These are phyloP conservation scores for Suillia variegata DNA, from an alignment of 2,888 invertebrate genomes.

Conservation along the genomic window DNA sequence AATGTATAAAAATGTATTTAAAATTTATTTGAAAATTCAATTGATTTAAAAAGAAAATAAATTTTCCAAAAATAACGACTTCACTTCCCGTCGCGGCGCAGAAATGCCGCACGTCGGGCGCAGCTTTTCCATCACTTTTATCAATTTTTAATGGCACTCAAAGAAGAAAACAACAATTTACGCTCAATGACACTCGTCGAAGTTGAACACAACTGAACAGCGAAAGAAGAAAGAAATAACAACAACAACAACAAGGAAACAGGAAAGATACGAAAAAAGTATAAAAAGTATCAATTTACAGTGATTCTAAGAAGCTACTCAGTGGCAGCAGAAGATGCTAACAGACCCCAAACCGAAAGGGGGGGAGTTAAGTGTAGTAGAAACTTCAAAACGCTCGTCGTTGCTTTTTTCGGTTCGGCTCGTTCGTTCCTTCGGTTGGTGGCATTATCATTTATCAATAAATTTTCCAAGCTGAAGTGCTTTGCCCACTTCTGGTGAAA, in stretches of 20 bases:
- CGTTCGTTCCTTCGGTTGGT: slow-evolving; percentile 9
- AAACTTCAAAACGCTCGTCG: too few relatives aligned
- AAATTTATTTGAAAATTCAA: too few relatives aligned
- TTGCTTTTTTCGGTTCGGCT: not conserved
- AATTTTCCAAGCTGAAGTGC: slow-evolving; percentile 32
- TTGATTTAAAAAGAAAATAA: too few relatives aligned
- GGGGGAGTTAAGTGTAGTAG: too few relatives aligned
- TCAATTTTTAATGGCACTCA: slow-evolving; percentile 54
- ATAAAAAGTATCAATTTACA: slow-evolving; percentile 16
- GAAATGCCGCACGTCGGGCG: too few relatives aligned
- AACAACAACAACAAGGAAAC: not conserved
- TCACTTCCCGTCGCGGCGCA: too few relatives aligned
- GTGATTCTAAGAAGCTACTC: slow-evolving; percentile 20
- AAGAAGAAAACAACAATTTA: slow-evolving; percentile 57
- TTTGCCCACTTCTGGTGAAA: too few relatives aligned
- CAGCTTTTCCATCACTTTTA: slow-evolving; percentile 26
- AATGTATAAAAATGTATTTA: too few relatives aligned
- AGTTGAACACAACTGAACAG: slow-evolving; percentile 29
- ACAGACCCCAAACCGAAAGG: slow-evolving; percentile 22
- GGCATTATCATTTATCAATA: slow-evolving; percentile 53
- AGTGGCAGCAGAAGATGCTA: slow-evolving; percentile 19
- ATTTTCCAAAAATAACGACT: too few relatives aligned
- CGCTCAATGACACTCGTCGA: slow-evolving; percentile 53
- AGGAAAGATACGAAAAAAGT: not conserved
- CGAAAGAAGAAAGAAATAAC: not conserved